phyloP scores from a whole-genome alignment of 1,140 invertebrate species.

The Leptinotarsa undecemlineata region DNA sequence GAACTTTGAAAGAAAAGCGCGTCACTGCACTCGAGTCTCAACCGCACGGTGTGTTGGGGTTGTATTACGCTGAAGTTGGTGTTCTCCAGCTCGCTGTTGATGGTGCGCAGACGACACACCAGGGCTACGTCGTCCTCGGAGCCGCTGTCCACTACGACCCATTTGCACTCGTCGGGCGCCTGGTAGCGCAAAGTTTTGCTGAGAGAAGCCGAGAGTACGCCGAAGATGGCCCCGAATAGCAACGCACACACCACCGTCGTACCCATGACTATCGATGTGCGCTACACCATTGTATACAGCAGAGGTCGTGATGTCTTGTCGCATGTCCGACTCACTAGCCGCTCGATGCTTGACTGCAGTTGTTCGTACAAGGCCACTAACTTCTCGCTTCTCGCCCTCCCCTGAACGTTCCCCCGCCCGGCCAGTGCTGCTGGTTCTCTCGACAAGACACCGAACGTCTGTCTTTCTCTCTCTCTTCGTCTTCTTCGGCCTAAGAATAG shows the following conservation, averaged over 20 bases:
- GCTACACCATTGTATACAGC: slow-evolving; percentile 49
- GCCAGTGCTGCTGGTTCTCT: slow-evolving; percentile 14
- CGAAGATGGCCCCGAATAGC: slow-evolving; percentile 68
- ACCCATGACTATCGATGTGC: slow-evolving; percentile 42
- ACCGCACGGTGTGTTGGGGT: slow-evolving; percentile 80
- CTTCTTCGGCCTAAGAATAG: slow-evolving; percentile 37
- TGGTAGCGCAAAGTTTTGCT: slow-evolving; percentile 75
- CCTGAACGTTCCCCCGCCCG: slow-evolving; percentile 18
- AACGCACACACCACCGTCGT: slow-evolving; percentile 58
- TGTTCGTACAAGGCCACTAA: slow-evolving; percentile 50
- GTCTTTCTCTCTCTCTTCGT: slow-evolving; percentile 7
- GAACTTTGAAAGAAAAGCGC: slow-evolving; percentile 84
- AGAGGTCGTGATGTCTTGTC: slow-evolving; percentile 35
- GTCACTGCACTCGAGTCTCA: slow-evolving; percentile 82
- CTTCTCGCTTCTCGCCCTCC: slow-evolving; percentile 39
- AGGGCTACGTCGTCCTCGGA: slow-evolving; percentile 73
- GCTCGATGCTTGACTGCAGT: slow-evolving; percentile 48
- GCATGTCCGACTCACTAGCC: slow-evolving; percentile 46
- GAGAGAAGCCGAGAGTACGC: slow-evolving; percentile 68
- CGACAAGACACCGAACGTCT: slow-evolving; percentile 21
- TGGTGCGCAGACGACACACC: slow-evolving; percentile 78
- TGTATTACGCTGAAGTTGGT: slow-evolving; percentile 88
- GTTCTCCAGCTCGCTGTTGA: slow-evolving; percentile 87
- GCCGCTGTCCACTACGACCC: slow-evolving; percentile 69
- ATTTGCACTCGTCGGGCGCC: slow-evolving; percentile 83